Percentiles rank a stretch among this genome's conserved stretches.
Evolutionary conservation across 2,888 invertebrate genomes (phyloP).

Genomic region (Chirona hameri): DNA sequence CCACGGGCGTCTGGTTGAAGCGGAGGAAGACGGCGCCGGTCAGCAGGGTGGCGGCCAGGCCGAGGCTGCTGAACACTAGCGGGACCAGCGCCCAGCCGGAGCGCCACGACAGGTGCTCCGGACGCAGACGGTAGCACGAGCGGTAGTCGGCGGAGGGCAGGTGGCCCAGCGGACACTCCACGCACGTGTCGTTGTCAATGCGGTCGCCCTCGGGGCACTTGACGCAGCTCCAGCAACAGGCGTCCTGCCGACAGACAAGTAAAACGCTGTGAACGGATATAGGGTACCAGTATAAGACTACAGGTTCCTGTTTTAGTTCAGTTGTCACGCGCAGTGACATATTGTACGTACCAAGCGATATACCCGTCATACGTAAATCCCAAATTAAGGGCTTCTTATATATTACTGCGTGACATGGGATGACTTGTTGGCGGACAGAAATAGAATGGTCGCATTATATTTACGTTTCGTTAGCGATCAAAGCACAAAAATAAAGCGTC

Average conservation of each 20-base stretch:
- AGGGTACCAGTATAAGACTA: too few relatives aligned
- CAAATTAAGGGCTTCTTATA: too few relatives aligned
- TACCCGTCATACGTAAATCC: too few relatives aligned
- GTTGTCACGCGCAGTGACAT: too few relatives aligned
- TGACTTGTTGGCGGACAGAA: too few relatives aligned
- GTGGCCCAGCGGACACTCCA: constrained; percentile 55
- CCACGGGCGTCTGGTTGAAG: constrained; percentile 62
- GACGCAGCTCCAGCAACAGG: constrained; percentile 68
- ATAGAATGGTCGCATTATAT: too few relatives aligned
- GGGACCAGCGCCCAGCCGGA: constrained; percentile 58
- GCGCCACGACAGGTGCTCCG: constrained; percentile 59
- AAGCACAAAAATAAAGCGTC: too few relatives aligned
- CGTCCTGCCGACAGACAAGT: constrained; percentile 48
- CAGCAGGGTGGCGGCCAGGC: constrained; percentile 56
- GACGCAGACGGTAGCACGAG: constrained; percentile 57
- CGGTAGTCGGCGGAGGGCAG: constrained; percentile 51
- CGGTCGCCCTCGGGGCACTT: constrained; percentile 61
- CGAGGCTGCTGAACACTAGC: constrained; percentile 36
- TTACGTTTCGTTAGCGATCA: too few relatives aligned
- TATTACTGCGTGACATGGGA: too few relatives aligned
- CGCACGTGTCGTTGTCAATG: constrained; percentile 59
- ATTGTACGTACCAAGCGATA: too few relatives aligned
- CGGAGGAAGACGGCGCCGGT: constrained; percentile 62
- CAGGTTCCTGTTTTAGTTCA: too few relatives aligned
- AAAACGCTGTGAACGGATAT: too few relatives aligned